Conservation (phyloP, 2,797 vertebrate species). For the Apogon hyalosoma region DNA sequence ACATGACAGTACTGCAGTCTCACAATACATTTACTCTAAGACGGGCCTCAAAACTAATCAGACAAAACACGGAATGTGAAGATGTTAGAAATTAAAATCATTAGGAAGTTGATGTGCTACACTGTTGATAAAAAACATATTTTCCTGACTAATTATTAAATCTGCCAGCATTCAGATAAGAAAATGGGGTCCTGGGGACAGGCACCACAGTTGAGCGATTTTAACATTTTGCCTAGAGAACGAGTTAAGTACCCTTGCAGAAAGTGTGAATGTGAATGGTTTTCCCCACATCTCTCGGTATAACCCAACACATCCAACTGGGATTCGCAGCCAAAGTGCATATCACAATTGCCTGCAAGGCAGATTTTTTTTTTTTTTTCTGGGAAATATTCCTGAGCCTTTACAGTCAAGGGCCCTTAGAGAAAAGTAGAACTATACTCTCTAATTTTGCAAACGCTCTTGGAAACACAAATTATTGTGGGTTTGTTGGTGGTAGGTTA, state of each 20-base stretch:
- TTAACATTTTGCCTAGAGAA: conserved; percentile 4
- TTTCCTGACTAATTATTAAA: conserved; percentile 1
- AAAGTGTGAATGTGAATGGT: conserved; percentile 26
- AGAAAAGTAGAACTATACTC: conserved; percentile 19
- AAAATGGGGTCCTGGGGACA: background rate
- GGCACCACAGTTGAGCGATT: conserved; percentile 16
- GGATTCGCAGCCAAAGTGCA: conserved; percentile 40
- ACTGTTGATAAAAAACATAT: background rate
- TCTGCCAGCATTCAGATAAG: background rate
- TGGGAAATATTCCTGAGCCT: conserved; percentile 28
- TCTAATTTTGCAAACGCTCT: conserved; percentile 41
- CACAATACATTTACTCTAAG: background rate
- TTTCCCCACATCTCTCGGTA: conserved; percentile 10
- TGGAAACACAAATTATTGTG: conserved; percentile 16
- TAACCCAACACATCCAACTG: conserved; percentile 21
- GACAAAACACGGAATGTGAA: background rate
- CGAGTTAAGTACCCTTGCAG: conserved; percentile 13
- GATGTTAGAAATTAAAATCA: background rate
- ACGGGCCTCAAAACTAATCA: background rate
- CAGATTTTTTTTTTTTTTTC: conserved; percentile 31
- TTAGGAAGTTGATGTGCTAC: background rate
- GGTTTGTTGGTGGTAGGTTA: conserved; percentile 18
- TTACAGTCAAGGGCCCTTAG: conserved; percentile 33
- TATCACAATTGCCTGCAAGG: conserved; percentile 43
- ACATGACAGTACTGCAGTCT: background rate